Evolutionary conservation across 2,113 vertebrate species (phyloP).

Genomic region (Pampusana beccarii): DNA sequence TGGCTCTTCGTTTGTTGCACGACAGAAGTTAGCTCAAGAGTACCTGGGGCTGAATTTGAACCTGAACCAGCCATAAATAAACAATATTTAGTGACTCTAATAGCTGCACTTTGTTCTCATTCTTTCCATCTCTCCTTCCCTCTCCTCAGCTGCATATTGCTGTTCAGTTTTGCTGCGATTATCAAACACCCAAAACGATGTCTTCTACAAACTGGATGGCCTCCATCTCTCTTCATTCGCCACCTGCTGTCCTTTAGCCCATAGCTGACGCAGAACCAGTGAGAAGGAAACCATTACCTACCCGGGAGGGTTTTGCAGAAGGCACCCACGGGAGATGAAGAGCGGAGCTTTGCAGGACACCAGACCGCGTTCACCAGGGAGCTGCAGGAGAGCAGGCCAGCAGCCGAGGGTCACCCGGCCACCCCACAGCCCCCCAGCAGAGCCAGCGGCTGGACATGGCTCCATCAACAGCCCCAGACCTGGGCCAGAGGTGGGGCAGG

Average conservation of each 20-base stretch:
- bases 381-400: neutral
- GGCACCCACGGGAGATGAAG: rapidly evolving
- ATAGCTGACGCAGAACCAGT: neutral
- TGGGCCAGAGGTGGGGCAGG: neutral
- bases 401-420: neutral
- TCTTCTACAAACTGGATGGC: neutral
- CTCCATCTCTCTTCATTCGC: neutral
- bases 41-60: neutral
- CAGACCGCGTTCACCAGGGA: rapidly evolving
- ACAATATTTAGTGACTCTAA: neutral
- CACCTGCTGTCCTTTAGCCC: rapidly evolving
- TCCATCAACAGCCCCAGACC: neutral
- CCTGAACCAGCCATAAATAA: neutral
- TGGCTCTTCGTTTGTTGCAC: neutral
- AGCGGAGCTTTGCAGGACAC: neutral
- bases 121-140: neutral
- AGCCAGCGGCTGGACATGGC: neutral
- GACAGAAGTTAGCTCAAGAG: neutral
- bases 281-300: neutral
- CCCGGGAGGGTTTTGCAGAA: neutral
- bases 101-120: neutral
- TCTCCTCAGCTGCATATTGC: neutral
- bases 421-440: neutral
- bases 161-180: neutral
- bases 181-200: no score